Evolutionary conservation across 1,140 invertebrate genomes (phyloP).

Genomic region (Pogonus chalceus): DNA sequence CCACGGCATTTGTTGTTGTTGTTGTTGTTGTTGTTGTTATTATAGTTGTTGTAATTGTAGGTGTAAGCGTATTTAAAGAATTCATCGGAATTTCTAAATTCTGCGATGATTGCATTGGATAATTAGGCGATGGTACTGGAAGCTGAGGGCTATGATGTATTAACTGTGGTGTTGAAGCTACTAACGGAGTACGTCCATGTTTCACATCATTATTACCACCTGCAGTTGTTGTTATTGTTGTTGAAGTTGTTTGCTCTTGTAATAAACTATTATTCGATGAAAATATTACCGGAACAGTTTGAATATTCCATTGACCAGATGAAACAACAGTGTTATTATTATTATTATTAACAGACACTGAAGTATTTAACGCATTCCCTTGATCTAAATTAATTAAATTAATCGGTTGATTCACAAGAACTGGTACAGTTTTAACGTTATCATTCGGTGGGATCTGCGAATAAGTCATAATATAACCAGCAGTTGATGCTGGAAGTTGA

Average conservation of each 20-base stretch:
- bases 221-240: neutral
- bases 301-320: neutral
- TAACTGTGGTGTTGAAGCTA: conserved; percentile 17
- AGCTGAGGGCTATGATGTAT: conserved; percentile 27
- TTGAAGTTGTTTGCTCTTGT: neutral
- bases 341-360: too few species aligned
- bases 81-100: neutral
- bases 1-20: too few species aligned
- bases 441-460: neutral
- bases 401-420: neutral
- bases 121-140: conserved; percentile 28
- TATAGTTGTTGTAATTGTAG: conserved; percentile 5
- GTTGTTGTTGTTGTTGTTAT: too few species aligned
- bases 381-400: neutral
- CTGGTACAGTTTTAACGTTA: neutral
- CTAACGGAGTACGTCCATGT: conserved; percentile 25
- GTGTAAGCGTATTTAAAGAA: neutral
- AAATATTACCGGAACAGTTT: neutral
- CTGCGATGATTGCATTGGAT: conserved; percentile 22
- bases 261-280: neutral
- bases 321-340: too few species aligned
- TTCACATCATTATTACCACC: conserved; percentile 21
- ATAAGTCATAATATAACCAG: neutral
- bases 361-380: neutral
- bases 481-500: neutral